Percentiles rank a stretch among this genome's conserved stretches.
Conservation (phyloP, 2,888 invertebrate genomes). For the Caenorhabditis panamensis region DNA sequence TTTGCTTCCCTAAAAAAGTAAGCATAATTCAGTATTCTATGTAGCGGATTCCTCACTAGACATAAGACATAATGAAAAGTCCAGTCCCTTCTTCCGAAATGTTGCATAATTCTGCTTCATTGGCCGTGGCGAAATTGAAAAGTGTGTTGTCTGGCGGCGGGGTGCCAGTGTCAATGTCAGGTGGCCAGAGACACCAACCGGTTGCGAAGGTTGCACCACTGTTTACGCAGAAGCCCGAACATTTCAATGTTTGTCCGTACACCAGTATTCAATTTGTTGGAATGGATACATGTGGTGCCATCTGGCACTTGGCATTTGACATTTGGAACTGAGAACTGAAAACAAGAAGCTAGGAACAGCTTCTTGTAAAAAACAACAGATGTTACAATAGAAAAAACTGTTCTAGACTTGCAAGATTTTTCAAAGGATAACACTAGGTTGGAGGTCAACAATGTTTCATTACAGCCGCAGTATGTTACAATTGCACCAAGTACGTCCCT, state of each 20-base stretch:
- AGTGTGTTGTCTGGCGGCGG: constrained; percentile 3
- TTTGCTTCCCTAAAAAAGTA: constrained; percentile 62
- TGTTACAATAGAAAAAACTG: background rate
- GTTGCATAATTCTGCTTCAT: constrained; percentile 31
- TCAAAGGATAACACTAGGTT: too few relatives aligned
- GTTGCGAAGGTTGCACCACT: constrained; percentile 48
- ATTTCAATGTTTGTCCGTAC: constrained; percentile 32
- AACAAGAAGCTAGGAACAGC: background rate
- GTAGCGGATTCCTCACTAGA: background rate
- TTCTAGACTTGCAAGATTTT: too few relatives aligned
- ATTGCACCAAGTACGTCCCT: constrained; percentile 64
- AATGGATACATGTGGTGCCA: constrained; percentile 15
- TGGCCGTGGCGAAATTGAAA: constrained; percentile 19
- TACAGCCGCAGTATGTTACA: constrained; percentile 63
- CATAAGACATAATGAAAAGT: background rate
- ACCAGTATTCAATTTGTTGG: constrained; percentile 11
- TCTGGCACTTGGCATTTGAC: too few relatives aligned
- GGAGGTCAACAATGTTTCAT: too few relatives aligned
- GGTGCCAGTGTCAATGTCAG: constrained; percentile 3
- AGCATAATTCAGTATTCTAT: background rate
- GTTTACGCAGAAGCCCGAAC: constrained; percentile 29
- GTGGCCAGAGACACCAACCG: constrained; percentile 43
- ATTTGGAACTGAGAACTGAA: too few relatives aligned
- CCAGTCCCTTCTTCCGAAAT: background rate
- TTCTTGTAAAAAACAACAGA: background rate